Evolutionary conservation across 2,888 invertebrate genomes (phyloP), one percentile per base, ranked within the genome.

Genomic region (Volucella bombylans): DNA sequence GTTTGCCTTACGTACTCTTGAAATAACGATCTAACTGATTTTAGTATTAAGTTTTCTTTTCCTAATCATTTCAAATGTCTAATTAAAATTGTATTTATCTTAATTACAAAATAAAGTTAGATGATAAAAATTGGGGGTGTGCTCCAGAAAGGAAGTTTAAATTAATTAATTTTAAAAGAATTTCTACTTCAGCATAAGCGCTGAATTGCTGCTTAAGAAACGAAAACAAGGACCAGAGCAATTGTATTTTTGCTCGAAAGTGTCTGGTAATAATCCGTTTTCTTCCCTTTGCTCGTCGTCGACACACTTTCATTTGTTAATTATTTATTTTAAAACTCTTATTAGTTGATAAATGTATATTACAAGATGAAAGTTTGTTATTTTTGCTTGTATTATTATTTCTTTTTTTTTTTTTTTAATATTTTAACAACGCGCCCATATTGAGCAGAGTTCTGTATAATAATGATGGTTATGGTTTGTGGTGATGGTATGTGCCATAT

Each of bases 21-120:
- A 77, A 77, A 72, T 80, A 80, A 85, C 68, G 59, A 64, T 69
- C 76, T 80, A 62, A 69, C 74, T 71, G 57, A 64, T 71, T 47
- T 71, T 47, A 49, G 43, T 73, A 62, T 57, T 72, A 23, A 50
- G 38, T 31, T 65, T 59, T 74, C 49, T 43, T 52, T 64, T 50
- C 10, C 54, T 61, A 73, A 79, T 43, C 67, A 52, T 64, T 65
- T 82, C 72, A 72, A 85, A 80, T 50, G 38, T 52, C 38, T 50
- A 76, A 62, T 64, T 59, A 45, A 74, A 69, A 65, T 67, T 71
- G 72, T 82, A 49, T 72, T 65, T 80, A 85, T 15, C 83, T 85
- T 85, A 85, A 77, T 81, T 85, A 85, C 85, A 85, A 80, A 85
- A 85, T 85, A 85, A 85, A 76, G 76, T 76, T 80, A 76, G 71